These are phyloP conservation scores for Aspidapion aeneum DNA, from an alignment of 2,888 invertebrate genomes.

Conservation along the genomic window DNA sequence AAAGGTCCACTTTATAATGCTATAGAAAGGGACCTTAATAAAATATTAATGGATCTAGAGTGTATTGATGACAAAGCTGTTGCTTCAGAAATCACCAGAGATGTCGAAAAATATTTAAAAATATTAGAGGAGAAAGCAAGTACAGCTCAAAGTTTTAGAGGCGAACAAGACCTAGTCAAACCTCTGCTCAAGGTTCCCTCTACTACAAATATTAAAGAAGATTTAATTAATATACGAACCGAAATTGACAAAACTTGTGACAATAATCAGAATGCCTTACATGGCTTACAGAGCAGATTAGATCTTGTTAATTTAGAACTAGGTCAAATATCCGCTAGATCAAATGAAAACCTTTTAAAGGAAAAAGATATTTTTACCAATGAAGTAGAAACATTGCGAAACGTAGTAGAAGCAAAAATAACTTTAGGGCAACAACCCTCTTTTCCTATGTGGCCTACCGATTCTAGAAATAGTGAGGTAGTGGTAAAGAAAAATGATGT, in stretches of 20 bases:
- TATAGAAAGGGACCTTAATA: conserved; percentile 32
- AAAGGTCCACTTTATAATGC: conserved; percentile 34
- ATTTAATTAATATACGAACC: conserved; percentile 25
- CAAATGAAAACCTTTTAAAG: conserved; percentile 27
- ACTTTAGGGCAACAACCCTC: conserved; percentile 24
- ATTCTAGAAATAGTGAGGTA: conserved; percentile 9
- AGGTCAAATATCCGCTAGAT: conserved; percentile 23
- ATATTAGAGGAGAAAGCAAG: conserved; percentile 33
- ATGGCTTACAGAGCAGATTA: conserved; percentile 26
- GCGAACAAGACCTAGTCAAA: background rate
- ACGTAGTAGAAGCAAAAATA: conserved; percentile 30
- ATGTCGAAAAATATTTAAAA: conserved; percentile 31
- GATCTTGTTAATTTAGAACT: conserved; percentile 28
- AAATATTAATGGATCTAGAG: conserved; percentile 24
- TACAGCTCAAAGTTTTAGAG: conserved; percentile 29
- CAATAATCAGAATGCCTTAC: conserved; percentile 22
- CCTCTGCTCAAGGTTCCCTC: conserved; percentile 21
- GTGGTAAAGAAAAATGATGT: conserved; percentile 12
- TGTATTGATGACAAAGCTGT: conserved; percentile 23
- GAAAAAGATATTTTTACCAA: conserved; percentile 27
- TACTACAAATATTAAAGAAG: conserved; percentile 23
- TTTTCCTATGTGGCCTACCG: conserved; percentile 10
- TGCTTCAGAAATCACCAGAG: conserved; percentile 25
- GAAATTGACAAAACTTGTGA: conserved; percentile 25
- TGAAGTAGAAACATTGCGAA: conserved; percentile 29